phyloP scores from a whole-genome alignment of 2,113 vertebrate genomes.

The Sialia sialis region DNA sequence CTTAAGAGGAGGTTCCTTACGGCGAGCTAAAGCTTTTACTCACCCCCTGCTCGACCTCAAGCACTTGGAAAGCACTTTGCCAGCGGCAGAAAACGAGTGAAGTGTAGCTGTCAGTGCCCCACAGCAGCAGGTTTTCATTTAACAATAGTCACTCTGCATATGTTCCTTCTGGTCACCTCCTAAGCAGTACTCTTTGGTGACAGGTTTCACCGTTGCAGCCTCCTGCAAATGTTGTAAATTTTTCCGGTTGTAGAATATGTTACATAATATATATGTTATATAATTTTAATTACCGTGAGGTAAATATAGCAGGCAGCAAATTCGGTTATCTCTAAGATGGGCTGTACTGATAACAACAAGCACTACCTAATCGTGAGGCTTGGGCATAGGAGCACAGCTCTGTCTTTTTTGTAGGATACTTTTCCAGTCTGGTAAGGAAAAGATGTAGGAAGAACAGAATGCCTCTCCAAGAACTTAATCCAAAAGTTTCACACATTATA shows the following conservation, averaged over 20 bases:
- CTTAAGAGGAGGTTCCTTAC: background rate
- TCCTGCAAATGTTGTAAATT: background rate
- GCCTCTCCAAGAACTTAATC: background rate
- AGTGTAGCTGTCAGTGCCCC: background rate
- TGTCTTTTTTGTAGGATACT: background rate
- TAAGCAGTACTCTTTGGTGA: background rate
- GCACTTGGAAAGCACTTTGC: background rate
- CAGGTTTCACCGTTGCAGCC: background rate
- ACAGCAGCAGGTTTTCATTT: background rate
- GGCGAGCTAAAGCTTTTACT: background rate
- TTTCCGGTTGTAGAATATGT: background rate
- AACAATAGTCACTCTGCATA: rapidly evolving
- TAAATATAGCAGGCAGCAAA: constrained; percentile 10
- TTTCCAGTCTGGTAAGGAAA: background rate
- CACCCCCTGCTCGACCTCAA: background rate
- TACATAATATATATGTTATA: constrained; percentile 21
- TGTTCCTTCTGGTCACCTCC: background rate
- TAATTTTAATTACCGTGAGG: constrained; percentile 25
- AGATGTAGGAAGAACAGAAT: background rate
- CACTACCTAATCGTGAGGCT: background rate
- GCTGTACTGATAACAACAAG: background rate
- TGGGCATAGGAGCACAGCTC: background rate
- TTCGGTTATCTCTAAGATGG: constrained; percentile 1
- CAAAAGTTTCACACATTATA: background rate
- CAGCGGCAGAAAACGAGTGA: background rate